Base-by-base conservation (phyloP, 2,888 invertebrate genomes). In the Allygus modestus region DNA sequence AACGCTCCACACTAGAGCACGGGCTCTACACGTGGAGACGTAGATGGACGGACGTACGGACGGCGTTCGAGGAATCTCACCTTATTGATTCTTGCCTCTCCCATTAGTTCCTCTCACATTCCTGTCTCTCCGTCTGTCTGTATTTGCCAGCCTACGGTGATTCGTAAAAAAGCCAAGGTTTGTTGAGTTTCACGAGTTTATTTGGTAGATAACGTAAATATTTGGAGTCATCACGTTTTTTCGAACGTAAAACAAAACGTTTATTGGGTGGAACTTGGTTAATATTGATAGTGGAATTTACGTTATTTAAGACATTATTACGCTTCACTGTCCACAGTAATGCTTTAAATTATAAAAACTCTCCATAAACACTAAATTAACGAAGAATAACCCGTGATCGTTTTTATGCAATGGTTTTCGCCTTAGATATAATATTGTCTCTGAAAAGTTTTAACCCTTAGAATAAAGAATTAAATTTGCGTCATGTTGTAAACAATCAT, bases 131-230 rank as follows among this genome's bases (percentile, higher is more conserved):
- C 4, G 17, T 51, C 77, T 17, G 77, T 77, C 77, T 77, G 79
- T 79, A 28, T 77, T 37, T 58, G 58, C 31, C 58, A 51, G n/a
- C n/a, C 58, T n/a, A 58, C 33, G 54, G 58, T 79, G 79, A 58
- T 79, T 79, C 54, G 79, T 58, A 79, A 54, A 79, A 75, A 79
- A 79, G 7, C 33, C 79, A 79, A 79, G 79, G 79, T 79, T 79
- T 79, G 79, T 58, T 31, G 33, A 17, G 58, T 58, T n/a, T 31
- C 37, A 58, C 54, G 37, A 51, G 79, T 33, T 79, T 79, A 58
- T 73, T 73, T 73, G 73, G 41, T 23, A 73, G 41, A 73, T 12
- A 43, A 37, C 41, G 23, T 33, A 31, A 20, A 41, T 41, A 23
- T 73, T 31, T 28, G 65, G 65, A 15, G 0, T 65, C 31, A 0